phyloP scores from a whole-genome alignment of 2,797 vertebrate species.

The Enteromius radiatus region DNA sequence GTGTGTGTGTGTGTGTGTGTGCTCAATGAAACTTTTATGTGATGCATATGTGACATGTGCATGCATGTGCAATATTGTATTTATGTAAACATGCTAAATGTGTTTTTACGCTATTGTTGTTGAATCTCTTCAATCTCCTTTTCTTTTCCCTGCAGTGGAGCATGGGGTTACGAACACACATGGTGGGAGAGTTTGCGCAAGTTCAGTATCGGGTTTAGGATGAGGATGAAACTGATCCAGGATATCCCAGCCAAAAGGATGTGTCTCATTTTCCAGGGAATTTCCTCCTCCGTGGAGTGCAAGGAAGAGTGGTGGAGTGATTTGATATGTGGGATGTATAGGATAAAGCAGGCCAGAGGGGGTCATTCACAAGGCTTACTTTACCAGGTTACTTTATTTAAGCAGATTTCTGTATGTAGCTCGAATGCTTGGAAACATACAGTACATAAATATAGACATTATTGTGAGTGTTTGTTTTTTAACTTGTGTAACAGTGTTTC shows the following conservation, averaged over 20 bases:
- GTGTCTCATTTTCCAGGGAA: conserved; percentile 62
- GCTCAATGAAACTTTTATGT: neutral
- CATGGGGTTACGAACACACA: conserved; percentile 27
- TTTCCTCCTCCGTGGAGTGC: conserved; percentile 48
- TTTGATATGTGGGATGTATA: conserved; percentile 24
- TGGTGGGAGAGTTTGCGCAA: conserved; percentile 38
- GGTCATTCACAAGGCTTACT: conserved; percentile 3
- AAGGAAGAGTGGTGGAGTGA: conserved; percentile 16
- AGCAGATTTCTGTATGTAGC: neutral
- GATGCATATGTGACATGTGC: neutral
- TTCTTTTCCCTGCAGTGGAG: neutral
- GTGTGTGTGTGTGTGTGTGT: neutral
- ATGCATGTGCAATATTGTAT: neutral
- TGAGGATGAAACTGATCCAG: conserved; percentile 58
- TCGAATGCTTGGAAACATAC: neutral
- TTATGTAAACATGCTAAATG: neutral
- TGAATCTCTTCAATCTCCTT: neutral
- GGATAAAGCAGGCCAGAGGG: conserved; percentile 13
- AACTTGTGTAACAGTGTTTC: neutral
- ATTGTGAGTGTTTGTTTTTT: neutral
- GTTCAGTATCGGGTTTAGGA: conserved; percentile 44
- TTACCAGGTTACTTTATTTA: conserved; percentile 10
- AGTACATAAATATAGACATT: neutral
- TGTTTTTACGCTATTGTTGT: neutral
- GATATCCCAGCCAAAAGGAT: conserved; percentile 60